Conservation (phyloP, 2,113 vertebrate genomes). For the Pterophyllum scalare region DNA sequence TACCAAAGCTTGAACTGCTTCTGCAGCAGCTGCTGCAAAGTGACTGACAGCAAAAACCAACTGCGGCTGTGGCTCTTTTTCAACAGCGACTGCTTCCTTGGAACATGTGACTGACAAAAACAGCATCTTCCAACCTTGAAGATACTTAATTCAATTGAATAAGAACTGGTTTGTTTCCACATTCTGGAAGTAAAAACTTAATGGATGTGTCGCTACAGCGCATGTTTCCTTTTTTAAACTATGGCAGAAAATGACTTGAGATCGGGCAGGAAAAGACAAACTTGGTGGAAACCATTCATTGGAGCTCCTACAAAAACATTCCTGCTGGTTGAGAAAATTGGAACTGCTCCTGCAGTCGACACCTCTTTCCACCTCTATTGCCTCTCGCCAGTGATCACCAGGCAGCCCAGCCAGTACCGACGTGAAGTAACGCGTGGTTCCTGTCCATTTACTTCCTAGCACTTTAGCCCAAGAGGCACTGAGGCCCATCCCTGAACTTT, state of each 20-base stretch:
- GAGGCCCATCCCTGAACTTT: background rate
- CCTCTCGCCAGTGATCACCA: background rate
- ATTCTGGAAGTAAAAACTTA: background rate
- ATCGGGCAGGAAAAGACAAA: background rate
- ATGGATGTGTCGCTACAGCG: background rate
- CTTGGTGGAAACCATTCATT: background rate
- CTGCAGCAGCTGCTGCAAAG: slow-evolving; percentile 9
- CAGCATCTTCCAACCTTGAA: background rate
- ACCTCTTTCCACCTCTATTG: slow-evolving; percentile 1
- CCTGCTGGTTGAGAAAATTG: slow-evolving; percentile 16
- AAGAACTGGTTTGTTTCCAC: background rate
- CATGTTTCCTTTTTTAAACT: background rate
- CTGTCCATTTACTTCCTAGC: background rate
- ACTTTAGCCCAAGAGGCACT: slow-evolving; percentile 6
- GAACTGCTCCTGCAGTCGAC: background rate
- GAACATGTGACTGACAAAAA: background rate
- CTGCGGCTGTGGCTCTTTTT: background rate
- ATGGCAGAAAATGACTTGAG: background rate
- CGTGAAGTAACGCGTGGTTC: background rate
- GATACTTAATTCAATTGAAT: background rate
- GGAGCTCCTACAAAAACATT: background rate
- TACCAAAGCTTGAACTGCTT: background rate
- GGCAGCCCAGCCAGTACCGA: background rate
- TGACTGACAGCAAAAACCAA: background rate
- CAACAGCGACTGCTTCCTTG: background rate